Evolutionary conservation across 2,113 vertebrate genomes (phyloP).

Genomic region (Alouatta palliata): DNA sequence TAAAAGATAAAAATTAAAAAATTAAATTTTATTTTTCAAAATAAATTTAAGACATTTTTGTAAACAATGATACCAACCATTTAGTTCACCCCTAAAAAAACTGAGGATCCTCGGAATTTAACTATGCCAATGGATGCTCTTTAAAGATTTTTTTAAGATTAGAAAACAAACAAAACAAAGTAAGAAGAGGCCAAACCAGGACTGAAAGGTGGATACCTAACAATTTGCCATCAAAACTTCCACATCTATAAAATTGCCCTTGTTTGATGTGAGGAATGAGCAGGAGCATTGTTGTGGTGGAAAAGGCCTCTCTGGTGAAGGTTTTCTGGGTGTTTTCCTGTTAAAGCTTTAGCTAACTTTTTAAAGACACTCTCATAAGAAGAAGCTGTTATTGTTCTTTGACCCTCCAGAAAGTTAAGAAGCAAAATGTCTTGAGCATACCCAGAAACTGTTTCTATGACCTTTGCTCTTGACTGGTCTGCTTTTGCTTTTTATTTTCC

Average conservation of each 20-base stretch:
- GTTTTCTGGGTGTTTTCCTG: not conserved
- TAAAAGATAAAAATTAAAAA: not conserved
- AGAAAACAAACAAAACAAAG: not conserved
- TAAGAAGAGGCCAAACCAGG: not conserved
- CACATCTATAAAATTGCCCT: not conserved
- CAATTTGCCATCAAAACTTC: not conserved
- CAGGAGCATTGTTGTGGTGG: not conserved
- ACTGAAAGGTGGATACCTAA: not conserved
- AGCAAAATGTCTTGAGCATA: not conserved
- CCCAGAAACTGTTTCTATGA: not conserved
- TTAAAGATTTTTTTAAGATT: not conserved
- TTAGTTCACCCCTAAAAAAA: not conserved
- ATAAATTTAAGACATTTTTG: not conserved
- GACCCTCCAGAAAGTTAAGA: not conserved
- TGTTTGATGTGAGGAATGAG: not conserved
- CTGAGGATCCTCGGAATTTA: not conserved
- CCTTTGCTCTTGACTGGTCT: not conserved
- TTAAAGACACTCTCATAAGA: not conserved
- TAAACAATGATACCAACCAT: not conserved
- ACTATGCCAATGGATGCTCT: not conserved
- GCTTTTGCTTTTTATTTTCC: not conserved
- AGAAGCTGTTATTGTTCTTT: not conserved
- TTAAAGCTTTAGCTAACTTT: not conserved
- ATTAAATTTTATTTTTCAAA: not conserved
- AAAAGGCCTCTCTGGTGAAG: not conserved